Conservation (phyloP, 2,888 invertebrate species). For the Drosophila suboccidentalis region DNA sequence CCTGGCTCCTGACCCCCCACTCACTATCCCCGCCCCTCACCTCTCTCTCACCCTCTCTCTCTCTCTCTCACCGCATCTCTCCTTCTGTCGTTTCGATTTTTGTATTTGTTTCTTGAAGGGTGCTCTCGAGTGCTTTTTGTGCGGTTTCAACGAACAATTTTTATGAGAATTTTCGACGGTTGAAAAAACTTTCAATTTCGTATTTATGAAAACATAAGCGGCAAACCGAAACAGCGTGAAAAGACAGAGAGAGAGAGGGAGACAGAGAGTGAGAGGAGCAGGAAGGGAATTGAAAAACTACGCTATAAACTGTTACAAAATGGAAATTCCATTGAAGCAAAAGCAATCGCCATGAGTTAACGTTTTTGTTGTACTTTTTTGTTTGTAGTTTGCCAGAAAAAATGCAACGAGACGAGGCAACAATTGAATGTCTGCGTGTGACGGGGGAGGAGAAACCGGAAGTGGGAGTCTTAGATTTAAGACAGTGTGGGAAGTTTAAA, state of each 20-base stretch:
- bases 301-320: constrained; percentile 74
- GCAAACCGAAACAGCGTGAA: constrained; percentile 25
- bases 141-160: constrained; percentile 75
- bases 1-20: constrained; percentile 36
- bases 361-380: constrained; percentile 19
- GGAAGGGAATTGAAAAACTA: constrained; percentile 25
- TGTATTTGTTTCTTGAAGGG: constrained; percentile 73
- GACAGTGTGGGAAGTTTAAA: constrained; percentile 39
- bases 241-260: background rate
- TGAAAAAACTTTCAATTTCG: constrained; percentile 80
- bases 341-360: constrained; percentile 64
- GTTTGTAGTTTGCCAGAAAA: constrained; percentile 16
- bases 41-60: background rate
- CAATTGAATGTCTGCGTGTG: constrained; percentile 43
- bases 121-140: constrained; percentile 59
- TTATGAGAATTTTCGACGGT: constrained; percentile 77
- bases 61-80: background rate
- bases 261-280: background rate
- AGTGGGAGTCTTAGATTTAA: constrained; percentile 37
- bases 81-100: constrained; percentile 24
- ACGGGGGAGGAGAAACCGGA: constrained; percentile 32
- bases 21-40: background rate
- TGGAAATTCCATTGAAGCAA: constrained; percentile 74
- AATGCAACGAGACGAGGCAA: constrained; percentile 45
- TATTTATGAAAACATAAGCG: constrained; percentile 71